These are phyloP conservation scores for Psix sp. DNA, from an alignment of 1,140 invertebrate species.

Conservation along the genomic window DNA sequence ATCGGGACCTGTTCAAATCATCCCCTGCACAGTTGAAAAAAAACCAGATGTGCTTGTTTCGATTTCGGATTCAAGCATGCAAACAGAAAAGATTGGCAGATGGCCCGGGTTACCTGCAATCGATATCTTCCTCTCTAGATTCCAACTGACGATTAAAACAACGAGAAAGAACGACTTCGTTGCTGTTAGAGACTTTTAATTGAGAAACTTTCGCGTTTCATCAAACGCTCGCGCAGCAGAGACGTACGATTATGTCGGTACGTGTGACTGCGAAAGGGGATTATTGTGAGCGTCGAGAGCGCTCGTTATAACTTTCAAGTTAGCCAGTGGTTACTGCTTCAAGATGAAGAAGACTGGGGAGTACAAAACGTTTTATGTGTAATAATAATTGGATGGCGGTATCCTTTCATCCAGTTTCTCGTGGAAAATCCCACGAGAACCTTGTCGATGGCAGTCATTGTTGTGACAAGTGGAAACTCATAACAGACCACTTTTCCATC, in stretches of 20 bases:
- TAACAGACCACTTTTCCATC: constrained; percentile 48
- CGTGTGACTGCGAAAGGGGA: constrained; percentile 39
- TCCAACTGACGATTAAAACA: neutral
- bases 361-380: constrained; percentile 66
- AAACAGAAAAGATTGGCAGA: constrained; percentile 12
- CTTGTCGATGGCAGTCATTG: constrained; percentile 57
- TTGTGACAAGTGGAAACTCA: constrained; percentile 56
- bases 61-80: constrained; percentile 25
- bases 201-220: too few relatives aligned
- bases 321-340: constrained; percentile 68
- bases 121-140: constrained; percentile 1
- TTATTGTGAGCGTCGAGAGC: constrained; percentile 67
- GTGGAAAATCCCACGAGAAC: constrained; percentile 49
- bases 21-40: constrained; percentile 18
- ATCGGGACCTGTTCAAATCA: constrained; percentile 42
- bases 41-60: constrained; percentile 36
- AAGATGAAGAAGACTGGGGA: constrained; percentile 66
- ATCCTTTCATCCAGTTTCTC: constrained; percentile 69
- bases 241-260: too few relatives aligned
- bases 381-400: constrained; percentile 75
- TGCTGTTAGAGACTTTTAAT: too few relatives aligned
- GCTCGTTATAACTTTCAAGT: constrained; percentile 73
- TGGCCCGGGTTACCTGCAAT: constrained; percentile 17
- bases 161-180: too few relatives aligned
- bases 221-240: too few relatives aligned